phyloP scores from a whole-genome alignment of 2,113 vertebrate species.

The Pitta sordida region DNA sequence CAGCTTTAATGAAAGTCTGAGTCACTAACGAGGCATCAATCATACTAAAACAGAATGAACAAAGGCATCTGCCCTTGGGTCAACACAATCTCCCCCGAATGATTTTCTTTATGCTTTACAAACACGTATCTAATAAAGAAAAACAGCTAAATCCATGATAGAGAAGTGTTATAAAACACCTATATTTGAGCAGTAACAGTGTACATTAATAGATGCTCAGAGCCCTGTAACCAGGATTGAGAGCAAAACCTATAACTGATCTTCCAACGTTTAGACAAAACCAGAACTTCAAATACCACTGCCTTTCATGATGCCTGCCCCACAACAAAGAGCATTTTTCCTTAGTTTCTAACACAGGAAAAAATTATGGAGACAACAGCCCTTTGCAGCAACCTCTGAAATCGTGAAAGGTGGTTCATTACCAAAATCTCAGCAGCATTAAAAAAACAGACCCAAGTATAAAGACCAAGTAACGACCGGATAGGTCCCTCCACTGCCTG shows the following conservation, averaged over 20 bases:
- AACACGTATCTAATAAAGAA: not conserved
- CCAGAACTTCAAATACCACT: not conserved
- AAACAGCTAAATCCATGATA: not conserved
- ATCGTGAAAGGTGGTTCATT: not conserved
- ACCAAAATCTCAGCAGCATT: not conserved
- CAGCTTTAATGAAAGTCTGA: not conserved
- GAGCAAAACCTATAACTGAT: not conserved
- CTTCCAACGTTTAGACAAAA: not conserved
- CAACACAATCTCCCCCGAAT: not conserved
- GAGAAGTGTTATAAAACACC: not conserved
- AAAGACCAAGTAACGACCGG: not conserved
- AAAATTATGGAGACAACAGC: not conserved
- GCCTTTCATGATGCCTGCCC: not conserved
- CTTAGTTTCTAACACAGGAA: not conserved
- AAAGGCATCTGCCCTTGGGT: not conserved
- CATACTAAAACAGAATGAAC: not conserved
- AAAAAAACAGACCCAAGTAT: not conserved
- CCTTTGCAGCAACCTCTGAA: not conserved
- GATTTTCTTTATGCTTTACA: not conserved
- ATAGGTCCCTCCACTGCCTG: not conserved
- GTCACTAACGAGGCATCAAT: not conserved
- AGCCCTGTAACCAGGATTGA: not conserved
- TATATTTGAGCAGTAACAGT: not conserved
- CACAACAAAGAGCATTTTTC: not conserved
- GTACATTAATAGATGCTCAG: not conserved